Percentiles rank a stretch among this genome's conserved stretches.
Evolutionary conservation across 30 jellyfish, hydroid and myxozoan species (phyloP).

Genomic region (Pelagia noctiluca): DNA sequence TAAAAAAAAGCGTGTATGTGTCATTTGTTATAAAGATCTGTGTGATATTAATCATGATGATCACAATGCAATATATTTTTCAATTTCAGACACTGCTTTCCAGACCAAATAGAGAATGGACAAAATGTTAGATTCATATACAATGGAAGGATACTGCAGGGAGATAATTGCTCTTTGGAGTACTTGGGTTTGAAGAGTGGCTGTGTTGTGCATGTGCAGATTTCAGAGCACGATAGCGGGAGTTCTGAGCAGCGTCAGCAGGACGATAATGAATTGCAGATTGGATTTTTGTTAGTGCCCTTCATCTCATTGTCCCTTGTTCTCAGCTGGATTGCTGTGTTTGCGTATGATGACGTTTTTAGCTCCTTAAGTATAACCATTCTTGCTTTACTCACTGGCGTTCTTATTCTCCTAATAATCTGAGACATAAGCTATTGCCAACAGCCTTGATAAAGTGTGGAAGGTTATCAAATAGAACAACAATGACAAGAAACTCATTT

Average conservation of each 20-base stretch:
- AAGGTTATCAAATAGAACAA: too few relatives aligned
- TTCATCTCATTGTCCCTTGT: constrained; percentile 37
- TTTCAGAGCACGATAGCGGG: constrained; percentile 45
- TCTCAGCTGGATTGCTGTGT: constrained; percentile 57
- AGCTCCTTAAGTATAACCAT: constrained; percentile 48
- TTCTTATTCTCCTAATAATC: constrained; percentile 36
- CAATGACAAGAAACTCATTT: too few relatives aligned
- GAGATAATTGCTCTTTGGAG: constrained; percentile 49
- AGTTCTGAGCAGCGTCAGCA: neutral
- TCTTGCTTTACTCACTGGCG: constrained; percentile 53
- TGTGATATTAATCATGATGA: too few relatives aligned
- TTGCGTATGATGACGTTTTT: constrained; percentile 65
- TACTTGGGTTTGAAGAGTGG: constrained; percentile 57
- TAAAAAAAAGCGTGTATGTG: too few relatives aligned
- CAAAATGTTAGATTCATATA: constrained; percentile 61
- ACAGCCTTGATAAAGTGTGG: too few relatives aligned
- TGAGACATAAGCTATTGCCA: too few relatives aligned
- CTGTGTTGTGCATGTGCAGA: constrained; percentile 73
- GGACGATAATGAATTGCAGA: constrained; percentile 44
- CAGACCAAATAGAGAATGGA: constrained; percentile 58
- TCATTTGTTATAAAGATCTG: too few relatives aligned
- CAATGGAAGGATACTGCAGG: constrained; percentile 77
- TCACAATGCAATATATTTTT: too few relatives aligned
- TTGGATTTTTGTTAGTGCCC: constrained; percentile 64
- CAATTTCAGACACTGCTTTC: constrained; percentile 66